Evolutionary conservation across 2,797 vertebrate genomes (phyloP).

Genomic region (Allenopithecus nigroviridis): DNA sequence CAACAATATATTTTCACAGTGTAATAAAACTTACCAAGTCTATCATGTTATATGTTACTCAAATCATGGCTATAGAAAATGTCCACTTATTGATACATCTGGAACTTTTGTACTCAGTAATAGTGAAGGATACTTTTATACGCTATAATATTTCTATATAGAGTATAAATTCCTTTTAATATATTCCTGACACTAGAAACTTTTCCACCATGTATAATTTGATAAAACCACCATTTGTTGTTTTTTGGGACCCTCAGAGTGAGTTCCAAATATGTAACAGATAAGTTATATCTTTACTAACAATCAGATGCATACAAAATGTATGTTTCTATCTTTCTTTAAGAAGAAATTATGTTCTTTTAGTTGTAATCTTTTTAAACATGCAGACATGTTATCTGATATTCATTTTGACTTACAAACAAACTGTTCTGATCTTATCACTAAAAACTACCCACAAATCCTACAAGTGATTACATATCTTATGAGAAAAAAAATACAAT

Average conservation of each 20-base stretch:
- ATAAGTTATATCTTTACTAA: background rate
- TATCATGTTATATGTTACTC: background rate
- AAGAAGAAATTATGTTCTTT: constrained; percentile 19
- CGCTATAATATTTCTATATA: background rate
- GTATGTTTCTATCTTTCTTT: background rate
- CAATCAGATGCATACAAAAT: background rate
- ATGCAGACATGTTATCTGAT: background rate
- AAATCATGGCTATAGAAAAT: background rate
- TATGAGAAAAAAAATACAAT: background rate
- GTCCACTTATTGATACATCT: background rate
- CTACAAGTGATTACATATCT: background rate
- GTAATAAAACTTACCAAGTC: background rate
- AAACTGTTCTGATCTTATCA: constrained; percentile 32
- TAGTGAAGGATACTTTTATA: background rate
- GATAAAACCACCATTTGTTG: background rate
- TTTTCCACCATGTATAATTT: background rate
- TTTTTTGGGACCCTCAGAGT: background rate
- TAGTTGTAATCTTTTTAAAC: background rate
- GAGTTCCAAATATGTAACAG: background rate
- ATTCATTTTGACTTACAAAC: background rate
- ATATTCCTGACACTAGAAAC: background rate
- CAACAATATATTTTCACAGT: background rate
- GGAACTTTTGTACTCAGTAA: background rate
- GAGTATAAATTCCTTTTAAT: background rate
- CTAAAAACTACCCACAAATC: background rate